These are phyloP conservation scores for Cosmia pyralina DNA, from an alignment of 2,888 invertebrate genomes.

Conservation along the genomic window DNA sequence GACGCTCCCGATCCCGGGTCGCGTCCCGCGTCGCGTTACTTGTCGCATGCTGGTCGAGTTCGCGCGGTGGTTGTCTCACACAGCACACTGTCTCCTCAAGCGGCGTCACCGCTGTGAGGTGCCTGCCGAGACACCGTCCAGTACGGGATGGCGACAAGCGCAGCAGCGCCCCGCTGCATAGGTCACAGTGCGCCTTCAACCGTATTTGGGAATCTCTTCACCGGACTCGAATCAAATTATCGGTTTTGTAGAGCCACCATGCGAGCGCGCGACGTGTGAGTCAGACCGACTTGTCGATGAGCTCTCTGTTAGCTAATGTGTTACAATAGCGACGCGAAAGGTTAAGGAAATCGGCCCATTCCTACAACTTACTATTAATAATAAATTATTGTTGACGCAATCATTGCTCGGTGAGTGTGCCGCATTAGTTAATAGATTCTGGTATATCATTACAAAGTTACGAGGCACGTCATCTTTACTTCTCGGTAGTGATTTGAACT, in stretches of 20 bases:
- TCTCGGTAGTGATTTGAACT: conserved; percentile 48
- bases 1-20: no score
- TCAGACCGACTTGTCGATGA: not conserved
- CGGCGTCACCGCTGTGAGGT: no score
- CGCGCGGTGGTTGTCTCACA: no score
- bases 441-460: conserved; percentile 29
- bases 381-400: conserved; percentile 29
- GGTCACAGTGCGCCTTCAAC: not conserved
- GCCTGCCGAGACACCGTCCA: no score
- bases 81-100: no score
- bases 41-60: no score
- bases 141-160: no score
- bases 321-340: conserved; percentile 13
- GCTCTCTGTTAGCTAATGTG: conserved; percentile 24
- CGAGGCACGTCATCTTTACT: conserved; percentile 33
- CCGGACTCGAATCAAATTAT: not conserved
- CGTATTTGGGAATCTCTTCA: not conserved
- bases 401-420: conserved; percentile 35
- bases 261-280: not conserved
- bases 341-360: conserved; percentile 34
- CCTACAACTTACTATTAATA: conserved; percentile 18
- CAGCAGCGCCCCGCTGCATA: no score
- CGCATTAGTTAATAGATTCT: conserved; percentile 54
- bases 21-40: no score
- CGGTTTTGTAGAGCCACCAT: no score